Base-by-base conservation (phyloP, 2,888 invertebrate genomes). In the Tinea semifulvella region DNA sequence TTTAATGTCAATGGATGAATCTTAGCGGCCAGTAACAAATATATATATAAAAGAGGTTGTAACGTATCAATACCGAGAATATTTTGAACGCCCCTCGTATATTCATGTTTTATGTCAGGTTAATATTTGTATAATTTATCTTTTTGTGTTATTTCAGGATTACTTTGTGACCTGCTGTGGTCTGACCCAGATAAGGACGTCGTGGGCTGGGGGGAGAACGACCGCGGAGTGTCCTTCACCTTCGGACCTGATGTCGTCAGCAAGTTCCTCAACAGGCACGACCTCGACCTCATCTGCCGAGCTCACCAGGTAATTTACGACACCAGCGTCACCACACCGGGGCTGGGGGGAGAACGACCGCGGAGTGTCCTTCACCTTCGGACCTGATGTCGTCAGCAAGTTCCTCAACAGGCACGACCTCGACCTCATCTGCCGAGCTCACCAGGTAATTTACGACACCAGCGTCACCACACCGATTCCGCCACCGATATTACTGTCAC, bases 321-420 rank as follows among this genome's bases (percentile, higher is more conserved):
- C 8, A 22, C 22, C n/a, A n/a, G n/a, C n/a, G n/a, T n/a, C n/a
- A n/a, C n/a, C n/a, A n/a, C n/a, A n/a, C 8, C 90, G 91, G 69
- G 93, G 97, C 56, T 89, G 95, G 95, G 98, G 97, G 47, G 98
- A 98, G 68, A 98, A 98, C 65, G 98, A 98, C 70, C 90, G 98
- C 58, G 98, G 98, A 42, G 98, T 98, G 13, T 97, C 96, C 19
- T 98, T 98, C 75, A 98, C 98, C 11, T 98, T 98, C 68, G 98
- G 98, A 35, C 94, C 95, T 1, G 98, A 98, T 72, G 95, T 98
- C 50, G 98, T 98, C 54, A 92, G 92, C 69, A 97, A 96, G 76
- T 96, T 96, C 79, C 85, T 98, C 57, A 95, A 95, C 75, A 86
- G 96, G 63, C 97, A 98, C 77, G 98, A 98, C 69, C 84, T 98